phyloP scores from a whole-genome alignment of 2,113 vertebrate genomes.

The Argyrosomus japonicus region DNA sequence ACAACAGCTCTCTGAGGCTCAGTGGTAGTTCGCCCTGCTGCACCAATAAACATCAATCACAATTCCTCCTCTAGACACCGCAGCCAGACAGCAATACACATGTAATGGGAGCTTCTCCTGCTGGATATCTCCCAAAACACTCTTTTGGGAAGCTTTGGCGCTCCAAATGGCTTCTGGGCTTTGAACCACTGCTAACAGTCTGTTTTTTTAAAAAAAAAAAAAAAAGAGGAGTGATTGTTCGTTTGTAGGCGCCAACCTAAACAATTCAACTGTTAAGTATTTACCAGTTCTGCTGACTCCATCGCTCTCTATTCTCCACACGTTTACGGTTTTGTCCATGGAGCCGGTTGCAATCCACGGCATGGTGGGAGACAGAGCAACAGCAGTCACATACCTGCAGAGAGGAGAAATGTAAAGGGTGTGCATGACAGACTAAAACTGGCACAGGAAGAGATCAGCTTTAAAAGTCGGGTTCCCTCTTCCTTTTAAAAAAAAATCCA shows the following conservation, averaged over 20 bases:
- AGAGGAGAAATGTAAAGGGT: conserved; percentile 38
- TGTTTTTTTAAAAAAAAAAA: background rate
- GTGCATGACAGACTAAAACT: conserved; percentile 25
- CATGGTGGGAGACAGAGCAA: conserved; percentile 86
- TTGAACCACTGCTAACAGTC: conserved; percentile 38
- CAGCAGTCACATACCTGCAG: conserved; percentile 90
- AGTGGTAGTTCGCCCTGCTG: conserved; percentile 46
- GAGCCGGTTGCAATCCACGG: conserved; percentile 90
- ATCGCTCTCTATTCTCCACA: conserved; percentile 86
- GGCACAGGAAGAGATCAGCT: conserved; percentile 38
- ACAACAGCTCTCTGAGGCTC: conserved; percentile 51
- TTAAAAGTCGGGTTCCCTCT: conserved; percentile 42
- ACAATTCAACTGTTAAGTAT: conserved; percentile 24
- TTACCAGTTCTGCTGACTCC: conserved; percentile 81
- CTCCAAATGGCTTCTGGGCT: conserved; percentile 53
- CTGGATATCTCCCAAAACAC: conserved; percentile 59
- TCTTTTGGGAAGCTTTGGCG: conserved; percentile 40
- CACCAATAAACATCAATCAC: conserved; percentile 60
- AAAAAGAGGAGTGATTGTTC: conserved; percentile 39
- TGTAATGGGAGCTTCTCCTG: conserved; percentile 47
- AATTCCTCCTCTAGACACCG: conserved; percentile 36
- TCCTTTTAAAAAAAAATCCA: conserved; percentile 9
- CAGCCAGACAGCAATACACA: conserved; percentile 49
- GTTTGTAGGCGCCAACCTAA: conserved; percentile 33
- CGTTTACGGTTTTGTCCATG: conserved; percentile 91